Base-by-base conservation (phyloP, 53 echinoderm and acorn worm species). In the Echinarachnius parma region DNA sequence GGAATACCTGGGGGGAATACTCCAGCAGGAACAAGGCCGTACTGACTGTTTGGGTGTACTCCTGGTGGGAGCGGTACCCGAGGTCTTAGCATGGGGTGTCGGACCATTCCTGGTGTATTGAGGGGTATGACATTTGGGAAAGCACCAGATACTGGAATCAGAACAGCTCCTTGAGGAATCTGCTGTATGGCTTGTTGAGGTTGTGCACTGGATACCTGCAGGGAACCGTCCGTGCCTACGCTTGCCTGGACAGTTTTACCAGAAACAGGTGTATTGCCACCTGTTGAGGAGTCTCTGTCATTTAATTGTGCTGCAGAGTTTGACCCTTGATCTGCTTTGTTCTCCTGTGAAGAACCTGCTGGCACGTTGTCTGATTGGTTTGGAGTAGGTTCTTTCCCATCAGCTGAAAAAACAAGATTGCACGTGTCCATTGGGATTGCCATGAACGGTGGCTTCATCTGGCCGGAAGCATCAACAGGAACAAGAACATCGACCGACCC, bases 381-480 rank as follows among this genome's bases (percentile, higher is more conserved):
- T 35, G 7, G 42, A 39, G 42, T 9, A 39, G 42, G 25, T 47
- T 28, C 66, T 16, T 29, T 27, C 28, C 26, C 28, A 47, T 47
- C 31, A 29, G 70, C 32, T 33, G 31, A 14, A 53, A 53, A 53
- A 5, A 31, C 21, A 33, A 69, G 11, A 4, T 53, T 69, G 23
- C 70, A 69, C 24, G 70, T 52, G 34, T 53, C 33, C 4, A 69
- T 33, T 3, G 70, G 70, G 14, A 69, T 69, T 2, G 53, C 70
- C 53, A 69, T 53, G 25, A 53, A 69, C 4, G 70, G 70, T 33
- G 35, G 32, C 23, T 69, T 69, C 70, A 69, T 69, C n/a, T 69
- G 70, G 9, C 70, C 70, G 34, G n/a, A 22, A 23, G 52, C 53
- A 24, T 69, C 70, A 22, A 69, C 70, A 23, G 70, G 70, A 53